Evolutionary conservation across 2,888 invertebrate genomes (phyloP).

Genomic region (Lasioglossum vierecki): DNA sequence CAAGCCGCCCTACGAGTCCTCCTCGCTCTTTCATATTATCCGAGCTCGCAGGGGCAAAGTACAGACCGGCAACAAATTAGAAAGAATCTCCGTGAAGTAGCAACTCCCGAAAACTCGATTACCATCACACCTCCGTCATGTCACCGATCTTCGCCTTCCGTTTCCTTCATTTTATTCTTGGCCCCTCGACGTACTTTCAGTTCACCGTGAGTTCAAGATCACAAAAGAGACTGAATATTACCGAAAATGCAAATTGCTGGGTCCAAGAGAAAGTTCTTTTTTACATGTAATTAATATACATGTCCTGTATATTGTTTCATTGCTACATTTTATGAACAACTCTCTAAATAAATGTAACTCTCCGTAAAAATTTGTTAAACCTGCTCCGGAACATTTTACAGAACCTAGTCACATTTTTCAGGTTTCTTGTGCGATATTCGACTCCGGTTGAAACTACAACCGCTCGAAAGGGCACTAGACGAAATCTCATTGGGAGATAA

Average conservation of each 20-base stretch:
- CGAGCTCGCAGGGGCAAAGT: constrained; percentile 68
- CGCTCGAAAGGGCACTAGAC: neutral
- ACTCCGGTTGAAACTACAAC: neutral
- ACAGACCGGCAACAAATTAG: constrained; percentile 77
- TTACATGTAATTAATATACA: neutral
- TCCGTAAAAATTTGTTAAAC: neutral
- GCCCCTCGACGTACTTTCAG: neutral
- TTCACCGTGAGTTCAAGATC: neutral
- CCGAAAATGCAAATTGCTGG: neutral
- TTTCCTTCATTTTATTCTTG: neutral
- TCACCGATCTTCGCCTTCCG: constrained; percentile 31
- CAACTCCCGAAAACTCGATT: constrained; percentile 79
- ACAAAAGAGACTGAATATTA: neutral
- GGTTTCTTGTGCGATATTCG: neutral
- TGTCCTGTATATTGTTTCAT: neutral
- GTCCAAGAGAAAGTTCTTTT: neutral
- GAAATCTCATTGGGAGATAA: neutral
- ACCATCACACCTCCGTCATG: constrained; percentile 70
- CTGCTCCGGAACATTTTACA: neutral
- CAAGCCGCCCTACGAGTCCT: constrained; percentile 70
- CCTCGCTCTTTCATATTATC: constrained; percentile 80
- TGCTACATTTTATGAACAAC: neutral
- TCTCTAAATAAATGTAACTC: no score
- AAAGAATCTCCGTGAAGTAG: constrained; percentile 76
- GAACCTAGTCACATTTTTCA: neutral